Evolutionary conservation across 2,797 vertebrate species (phyloP).

Genomic region (Sebastes matsubarae): DNA sequence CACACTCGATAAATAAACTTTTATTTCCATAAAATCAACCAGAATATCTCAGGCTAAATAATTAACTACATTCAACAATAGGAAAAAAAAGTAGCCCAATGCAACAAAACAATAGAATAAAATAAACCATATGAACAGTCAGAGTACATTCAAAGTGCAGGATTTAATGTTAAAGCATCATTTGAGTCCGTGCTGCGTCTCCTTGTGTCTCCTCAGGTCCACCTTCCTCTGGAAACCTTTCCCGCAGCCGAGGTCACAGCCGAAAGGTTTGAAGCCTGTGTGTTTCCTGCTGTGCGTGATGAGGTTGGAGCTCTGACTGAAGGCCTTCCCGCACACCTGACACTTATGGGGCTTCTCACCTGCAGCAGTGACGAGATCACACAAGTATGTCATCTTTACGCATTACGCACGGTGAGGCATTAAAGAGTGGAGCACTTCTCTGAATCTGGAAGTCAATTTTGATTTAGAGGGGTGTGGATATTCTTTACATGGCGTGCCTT

Average conservation of each 20-base stretch:
- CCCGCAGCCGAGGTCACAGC: constrained; percentile 92
- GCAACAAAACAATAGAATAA: constrained; percentile 14
- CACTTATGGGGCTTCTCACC: constrained; percentile 99
- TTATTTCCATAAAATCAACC: constrained; percentile 39
- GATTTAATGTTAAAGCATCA: neutral
- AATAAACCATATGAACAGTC: neutral
- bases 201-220: constrained; percentile 95
- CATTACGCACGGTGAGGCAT: neutral
- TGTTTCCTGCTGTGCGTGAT: constrained; percentile 99
- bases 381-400: neutral
- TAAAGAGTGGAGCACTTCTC: constrained; percentile 81
- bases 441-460: constrained; percentile 83
- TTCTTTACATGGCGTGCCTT: neutral
- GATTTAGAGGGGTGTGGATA: neutral
- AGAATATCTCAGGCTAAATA: constrained; percentile 35
- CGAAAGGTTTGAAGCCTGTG: constrained; percentile 98
- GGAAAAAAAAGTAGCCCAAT: neutral
- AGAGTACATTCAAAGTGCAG: constrained; percentile 31
- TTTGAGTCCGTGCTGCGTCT: constrained; percentile 97
- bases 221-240: constrained; percentile 99
- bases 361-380: constrained; percentile 55
- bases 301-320: constrained; percentile 99
- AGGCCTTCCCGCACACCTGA: constrained; percentile 98
- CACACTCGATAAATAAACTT: constrained; percentile 56
- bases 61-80: constrained; percentile 10